Percentiles rank a stretch among this genome's conserved stretches.
Evolutionary conservation across 1,140 invertebrate species (phyloP).

Genomic region (Drosophila carrolli): DNA sequence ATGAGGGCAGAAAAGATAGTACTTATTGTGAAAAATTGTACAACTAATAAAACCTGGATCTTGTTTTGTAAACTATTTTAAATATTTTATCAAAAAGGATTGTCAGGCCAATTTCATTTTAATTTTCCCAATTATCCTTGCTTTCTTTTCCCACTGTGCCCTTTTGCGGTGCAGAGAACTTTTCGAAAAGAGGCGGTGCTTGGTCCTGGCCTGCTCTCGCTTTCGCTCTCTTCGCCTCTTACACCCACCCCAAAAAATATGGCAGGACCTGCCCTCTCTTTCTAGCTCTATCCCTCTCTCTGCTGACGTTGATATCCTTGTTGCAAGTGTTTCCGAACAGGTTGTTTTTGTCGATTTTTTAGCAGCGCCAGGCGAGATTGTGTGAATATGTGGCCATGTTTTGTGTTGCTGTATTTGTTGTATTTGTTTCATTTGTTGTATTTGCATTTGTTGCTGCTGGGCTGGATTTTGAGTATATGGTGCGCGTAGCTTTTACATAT

Average conservation of each 20-base stretch:
- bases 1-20: too few relatives aligned
- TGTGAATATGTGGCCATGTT: slow-evolving; percentile 77
- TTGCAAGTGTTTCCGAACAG: slow-evolving; percentile 84
- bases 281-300: slow-evolving; percentile 33
- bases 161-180: slow-evolving; percentile 13
- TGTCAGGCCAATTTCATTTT: not conserved
- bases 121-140: not conserved
- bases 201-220: slow-evolving; percentile 19
- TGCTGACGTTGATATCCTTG: slow-evolving; percentile 67
- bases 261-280: slow-evolving; percentile 28
- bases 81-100: not conserved
- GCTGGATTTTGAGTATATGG: slow-evolving; percentile 76
- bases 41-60: too few relatives aligned
- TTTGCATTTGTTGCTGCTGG: slow-evolving; percentile 41
- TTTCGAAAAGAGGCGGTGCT: slow-evolving; percentile 78
- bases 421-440: slow-evolving; percentile 1
- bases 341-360: slow-evolving; percentile 84
- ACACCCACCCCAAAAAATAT: slow-evolving; percentile 32
- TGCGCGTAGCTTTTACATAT: slow-evolving; percentile 80
- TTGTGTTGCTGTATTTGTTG: slow-evolving; percentile 39
- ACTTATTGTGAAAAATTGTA: too few relatives aligned
- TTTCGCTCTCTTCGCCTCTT: slow-evolving; percentile 27
- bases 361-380: slow-evolving; percentile 74
- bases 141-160: slow-evolving; percentile 39
- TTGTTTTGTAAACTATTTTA: not conserved